Conservation (phyloP, 2,113 vertebrate species). For the Paracanthobrama guichenoti region DNA sequence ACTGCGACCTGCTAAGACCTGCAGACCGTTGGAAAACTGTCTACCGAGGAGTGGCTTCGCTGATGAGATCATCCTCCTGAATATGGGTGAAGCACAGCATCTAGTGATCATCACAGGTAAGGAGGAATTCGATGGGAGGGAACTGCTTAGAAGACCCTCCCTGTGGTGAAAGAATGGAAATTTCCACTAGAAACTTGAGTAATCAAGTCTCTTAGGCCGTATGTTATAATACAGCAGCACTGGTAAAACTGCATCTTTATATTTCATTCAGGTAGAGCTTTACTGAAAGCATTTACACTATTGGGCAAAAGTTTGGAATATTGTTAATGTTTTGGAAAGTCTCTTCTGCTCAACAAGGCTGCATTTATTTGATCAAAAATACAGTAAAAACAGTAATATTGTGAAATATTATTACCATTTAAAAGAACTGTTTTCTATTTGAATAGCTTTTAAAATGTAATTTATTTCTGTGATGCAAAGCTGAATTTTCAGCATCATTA, state of each 20-base stretch:
- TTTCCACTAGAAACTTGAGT: slow-evolving; percentile 70
- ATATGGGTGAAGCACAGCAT: slow-evolving; percentile 33
- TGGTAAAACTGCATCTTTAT: not conserved
- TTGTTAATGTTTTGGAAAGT: not conserved
- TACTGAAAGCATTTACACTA: not conserved
- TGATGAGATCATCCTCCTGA: slow-evolving; percentile 28
- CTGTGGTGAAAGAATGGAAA: slow-evolving; percentile 74
- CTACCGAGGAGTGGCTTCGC: slow-evolving; percentile 37
- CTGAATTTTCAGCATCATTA: not conserved
- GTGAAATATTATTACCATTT: not conserved
- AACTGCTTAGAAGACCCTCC: slow-evolving; percentile 60
- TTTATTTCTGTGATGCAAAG: not conserved
- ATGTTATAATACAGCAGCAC: not conserved
- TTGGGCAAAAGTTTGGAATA: not conserved
- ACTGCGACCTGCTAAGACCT: slow-evolving; percentile 30
- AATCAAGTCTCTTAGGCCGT: not conserved
- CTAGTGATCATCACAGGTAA: slow-evolving; percentile 65
- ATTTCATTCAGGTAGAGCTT: not conserved
- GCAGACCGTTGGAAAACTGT: slow-evolving; percentile 16
- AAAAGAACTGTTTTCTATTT: not conserved
- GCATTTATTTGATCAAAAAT: not conserved
- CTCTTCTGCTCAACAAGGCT: not conserved
- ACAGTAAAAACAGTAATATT: not conserved
- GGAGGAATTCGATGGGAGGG: slow-evolving; percentile 70
- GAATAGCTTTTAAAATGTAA: not conserved